Percentiles rank a stretch among this genome's conserved stretches.
Conservation (phyloP, 1,140 invertebrate genomes). For the Drosophila trapezifrons region DNA sequence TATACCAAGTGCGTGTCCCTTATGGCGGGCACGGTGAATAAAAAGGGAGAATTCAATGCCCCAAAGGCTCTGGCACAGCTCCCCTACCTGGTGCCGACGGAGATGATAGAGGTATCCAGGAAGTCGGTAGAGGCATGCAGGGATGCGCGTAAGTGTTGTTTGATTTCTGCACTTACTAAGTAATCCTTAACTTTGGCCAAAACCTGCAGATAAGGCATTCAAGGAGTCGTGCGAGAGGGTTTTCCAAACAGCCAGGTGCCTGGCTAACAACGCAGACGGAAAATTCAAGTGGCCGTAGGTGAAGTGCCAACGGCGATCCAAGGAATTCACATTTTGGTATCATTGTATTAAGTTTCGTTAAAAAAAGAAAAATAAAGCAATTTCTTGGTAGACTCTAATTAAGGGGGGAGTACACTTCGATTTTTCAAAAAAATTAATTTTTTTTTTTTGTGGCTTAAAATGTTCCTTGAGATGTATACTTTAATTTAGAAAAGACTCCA, state of each 20-base stretch:
- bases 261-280: constrained; percentile 7
- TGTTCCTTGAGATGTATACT: too few relatives aligned
- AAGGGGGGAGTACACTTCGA: too few relatives aligned
- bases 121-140: constrained; percentile 62
- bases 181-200: neutral
- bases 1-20: constrained; percentile 76
- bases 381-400: neutral
- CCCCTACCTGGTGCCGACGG: constrained; percentile 64
- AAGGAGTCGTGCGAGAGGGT: constrained; percentile 72
- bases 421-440: too few relatives aligned
- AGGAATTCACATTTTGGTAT: neutral
- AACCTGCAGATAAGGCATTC: constrained; percentile 65
- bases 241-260: constrained; percentile 19
- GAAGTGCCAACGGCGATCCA: neutral
- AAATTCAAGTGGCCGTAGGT: constrained; percentile 20
- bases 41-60: constrained; percentile 77
- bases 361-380: neutral
- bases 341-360: neutral
- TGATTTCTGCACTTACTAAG: too few relatives aligned
- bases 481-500: too few relatives aligned
- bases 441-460: too few relatives aligned
- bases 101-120: constrained; percentile 54
- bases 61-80: constrained; percentile 70
- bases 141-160: constrained; percentile 71
- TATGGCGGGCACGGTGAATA: constrained; percentile 75